Percentiles rank a stretch among this genome's conserved stretches.
These are phyloP conservation scores for Anolis sagrei DNA, from an alignment of 2,113 vertebrate genomes.

Conservation along the genomic window DNA sequence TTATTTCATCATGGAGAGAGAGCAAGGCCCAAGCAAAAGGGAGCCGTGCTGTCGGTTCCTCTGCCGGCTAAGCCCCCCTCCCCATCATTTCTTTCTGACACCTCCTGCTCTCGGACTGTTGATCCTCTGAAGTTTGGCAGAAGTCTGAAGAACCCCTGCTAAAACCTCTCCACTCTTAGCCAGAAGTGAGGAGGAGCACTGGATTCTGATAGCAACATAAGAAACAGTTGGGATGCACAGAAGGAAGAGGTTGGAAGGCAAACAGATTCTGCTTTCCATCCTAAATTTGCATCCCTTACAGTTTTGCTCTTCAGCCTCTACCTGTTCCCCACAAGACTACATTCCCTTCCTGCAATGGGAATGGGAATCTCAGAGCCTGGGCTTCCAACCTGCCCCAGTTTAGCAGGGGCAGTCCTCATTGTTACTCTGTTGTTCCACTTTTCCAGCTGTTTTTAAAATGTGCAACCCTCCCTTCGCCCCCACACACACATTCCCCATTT, in stretches of 20 bases:
- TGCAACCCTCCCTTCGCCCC: no score
- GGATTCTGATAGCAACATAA: background rate
- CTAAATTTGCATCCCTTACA: background rate
- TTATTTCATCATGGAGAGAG: constrained; percentile 57
- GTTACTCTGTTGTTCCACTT: background rate
- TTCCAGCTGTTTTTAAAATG: background rate
- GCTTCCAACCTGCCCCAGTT: background rate
- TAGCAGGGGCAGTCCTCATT: background rate
- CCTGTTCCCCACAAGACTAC: background rate
- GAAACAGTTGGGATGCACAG: background rate
- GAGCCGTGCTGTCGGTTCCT: constrained; percentile 8
- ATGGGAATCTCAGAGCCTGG: background rate
- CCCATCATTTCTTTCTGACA: background rate
- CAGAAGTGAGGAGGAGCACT: background rate
- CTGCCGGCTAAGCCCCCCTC: background rate
- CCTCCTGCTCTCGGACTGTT: background rate
- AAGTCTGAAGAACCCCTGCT: background rate
- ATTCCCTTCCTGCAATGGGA: background rate
- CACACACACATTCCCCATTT: no score
- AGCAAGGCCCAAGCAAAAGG: constrained; percentile 59
- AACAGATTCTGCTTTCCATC: background rate
- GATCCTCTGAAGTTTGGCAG: background rate
- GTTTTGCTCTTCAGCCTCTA: no score
- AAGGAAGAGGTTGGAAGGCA: background rate
- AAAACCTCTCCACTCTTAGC: background rate